Base-by-base conservation (phyloP, 2,888 invertebrate species). In the Halictus quadricinctus region DNA sequence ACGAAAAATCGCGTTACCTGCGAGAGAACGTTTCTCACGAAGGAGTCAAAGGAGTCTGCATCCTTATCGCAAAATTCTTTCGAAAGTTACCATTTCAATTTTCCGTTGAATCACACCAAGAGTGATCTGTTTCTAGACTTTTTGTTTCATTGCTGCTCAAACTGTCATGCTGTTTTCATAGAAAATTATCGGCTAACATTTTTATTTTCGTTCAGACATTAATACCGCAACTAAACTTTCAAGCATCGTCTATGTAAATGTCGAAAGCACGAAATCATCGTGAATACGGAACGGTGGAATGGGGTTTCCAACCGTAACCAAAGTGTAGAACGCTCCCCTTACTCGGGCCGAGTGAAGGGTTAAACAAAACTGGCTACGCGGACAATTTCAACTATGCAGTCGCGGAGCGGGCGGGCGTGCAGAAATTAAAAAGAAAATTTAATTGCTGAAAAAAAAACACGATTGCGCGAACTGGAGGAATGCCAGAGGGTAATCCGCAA, bases 361-460 rank as follows among this genome's bases (percentile, higher is more conserved):
- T 64, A 64, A 64, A 64, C 64, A 29, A 64, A 64, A 64, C 64
- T 18, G 64, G 64, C 15, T 8, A 29, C 29, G 29, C 64, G 64
- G 64, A 58, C 58, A 5, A 58, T 58, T 64, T 18, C 64, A 25
- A 29, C 25, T 60, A 25, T 25, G 60, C 25, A 60, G 25, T 15
- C 15, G 25, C 29, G 64, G 7, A 18, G 7, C 25, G 25, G 2
- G 25, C n/a, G 25, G 10, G 15, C 64, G 29, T 3, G 18, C 64
- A 29, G 64, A 64, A 64, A 64, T 64, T 64, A 64, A 29, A 64
- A 64, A 29, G 29, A 64, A 29, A 64, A 64, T 15, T 64, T 64
- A 64, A 64, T 64, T 64, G 64, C 15, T 64, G 29, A 64, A 64
- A 64, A 64, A 58, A 64, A 64, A 58, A 64, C 64, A 64, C 64